Percentiles rank a stretch among this genome's conserved stretches.
Evolutionary conservation across 2,113 vertebrate species (phyloP).

Genomic region (Grammomys surdaster): DNA sequence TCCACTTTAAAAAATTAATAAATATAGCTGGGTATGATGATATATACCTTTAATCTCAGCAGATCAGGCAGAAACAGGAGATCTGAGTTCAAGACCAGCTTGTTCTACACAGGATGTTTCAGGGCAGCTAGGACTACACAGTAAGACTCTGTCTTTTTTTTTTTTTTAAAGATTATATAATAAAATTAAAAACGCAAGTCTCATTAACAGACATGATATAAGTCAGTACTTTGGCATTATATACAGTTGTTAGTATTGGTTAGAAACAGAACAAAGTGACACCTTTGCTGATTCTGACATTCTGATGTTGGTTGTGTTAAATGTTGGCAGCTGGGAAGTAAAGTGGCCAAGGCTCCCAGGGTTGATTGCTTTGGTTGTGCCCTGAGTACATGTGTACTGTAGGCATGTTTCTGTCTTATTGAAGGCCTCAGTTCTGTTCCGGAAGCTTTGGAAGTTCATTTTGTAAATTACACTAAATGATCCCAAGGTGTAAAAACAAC

Average conservation of each 20-base stretch:
- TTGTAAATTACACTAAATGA: not conserved
- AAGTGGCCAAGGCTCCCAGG: not conserved
- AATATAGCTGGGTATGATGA: not conserved
- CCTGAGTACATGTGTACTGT: not conserved
- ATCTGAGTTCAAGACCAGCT: not conserved
- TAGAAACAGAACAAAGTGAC: not conserved
- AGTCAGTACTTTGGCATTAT: not conserved
- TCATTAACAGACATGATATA: not conserved
- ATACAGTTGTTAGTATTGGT: not conserved
- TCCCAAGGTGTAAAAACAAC: not conserved
- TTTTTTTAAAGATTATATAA: no score
- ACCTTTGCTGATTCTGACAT: not conserved
- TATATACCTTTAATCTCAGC: not conserved
- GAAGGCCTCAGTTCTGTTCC: not conserved
- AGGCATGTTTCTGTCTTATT: not conserved
- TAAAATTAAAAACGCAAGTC: not conserved
- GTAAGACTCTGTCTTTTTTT: not conserved
- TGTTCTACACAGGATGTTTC: not conserved
- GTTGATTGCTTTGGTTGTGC: not conserved
- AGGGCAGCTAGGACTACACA: not conserved
- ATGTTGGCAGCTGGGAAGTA: not conserved
- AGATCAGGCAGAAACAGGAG: not conserved
- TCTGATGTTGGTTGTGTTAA: not conserved
- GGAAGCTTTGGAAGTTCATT: not conserved
- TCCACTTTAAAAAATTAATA: not conserved